phyloP scores from a whole-genome alignment of 2,888 invertebrate genomes.

The Apodemia duryi region DNA sequence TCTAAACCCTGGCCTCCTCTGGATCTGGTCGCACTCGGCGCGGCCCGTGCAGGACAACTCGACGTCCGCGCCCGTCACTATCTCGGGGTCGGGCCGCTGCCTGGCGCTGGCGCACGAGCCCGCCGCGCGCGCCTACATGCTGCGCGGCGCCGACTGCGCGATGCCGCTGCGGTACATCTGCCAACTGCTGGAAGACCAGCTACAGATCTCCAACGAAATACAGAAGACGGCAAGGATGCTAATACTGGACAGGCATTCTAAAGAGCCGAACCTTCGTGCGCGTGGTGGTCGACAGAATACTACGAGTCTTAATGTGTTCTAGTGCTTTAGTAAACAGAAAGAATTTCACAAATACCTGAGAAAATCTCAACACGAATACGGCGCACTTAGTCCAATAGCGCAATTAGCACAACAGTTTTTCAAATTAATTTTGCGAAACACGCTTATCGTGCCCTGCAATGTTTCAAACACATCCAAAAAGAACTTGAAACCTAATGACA shows the following conservation, averaged over 20 bases:
- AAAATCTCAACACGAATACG: too few relatives aligned
- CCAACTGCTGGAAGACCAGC: constrained; percentile 80
- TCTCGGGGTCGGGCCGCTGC: constrained; percentile 84
- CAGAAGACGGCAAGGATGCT: constrained; percentile 60
- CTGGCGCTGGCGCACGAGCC: constrained; percentile 83
- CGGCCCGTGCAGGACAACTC: constrained; percentile 81
- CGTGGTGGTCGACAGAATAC: neutral
- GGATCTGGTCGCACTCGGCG: constrained; percentile 85
- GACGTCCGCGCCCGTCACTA: constrained; percentile 37
- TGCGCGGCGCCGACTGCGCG: constrained; percentile 87
- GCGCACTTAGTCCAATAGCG: too few relatives aligned
- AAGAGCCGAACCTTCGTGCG: neutral
- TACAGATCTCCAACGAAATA: constrained; percentile 81
- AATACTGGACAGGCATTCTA: constrained; percentile 1
- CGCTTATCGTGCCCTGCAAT: too few relatives aligned
- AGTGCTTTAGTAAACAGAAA: too few relatives aligned
- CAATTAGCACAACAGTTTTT: too few relatives aligned
- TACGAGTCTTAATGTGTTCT: too few relatives aligned
- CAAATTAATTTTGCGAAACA: too few relatives aligned
- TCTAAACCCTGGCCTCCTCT: too few relatives aligned
- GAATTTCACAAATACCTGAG: too few relatives aligned
- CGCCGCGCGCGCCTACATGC: constrained; percentile 79
- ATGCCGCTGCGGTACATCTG: constrained; percentile 84
- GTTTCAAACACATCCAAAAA: too few relatives aligned
- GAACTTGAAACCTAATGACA: too few relatives aligned